Base-by-base conservation (phyloP, 2,888 invertebrate genomes). In the Crossocerus cetratus region DNA sequence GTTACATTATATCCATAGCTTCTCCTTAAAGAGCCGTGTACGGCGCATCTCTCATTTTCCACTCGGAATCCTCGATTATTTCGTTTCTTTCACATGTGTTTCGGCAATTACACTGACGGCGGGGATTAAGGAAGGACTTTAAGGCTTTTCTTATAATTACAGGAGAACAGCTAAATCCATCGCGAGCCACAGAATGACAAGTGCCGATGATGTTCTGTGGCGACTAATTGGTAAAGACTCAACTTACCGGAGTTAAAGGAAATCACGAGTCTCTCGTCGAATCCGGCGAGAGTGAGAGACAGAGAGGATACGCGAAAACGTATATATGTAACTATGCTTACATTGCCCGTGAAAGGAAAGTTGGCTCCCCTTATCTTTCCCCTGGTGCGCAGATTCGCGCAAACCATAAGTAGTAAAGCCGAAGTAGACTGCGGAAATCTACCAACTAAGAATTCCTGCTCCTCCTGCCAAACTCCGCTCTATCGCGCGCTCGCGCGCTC, bases 1-100 rank as follows among this genome's bases (percentile, higher is more conserved):
- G 59, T 68, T 70, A 76, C 63, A 63, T 74, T 70, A 74, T 67
- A 72, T 75, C 54, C 64, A 63, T 62, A 76, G 22, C 45, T 62
- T 72, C 49, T 44, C 45, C 49, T 49, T 69, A 62, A 61, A 63
- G 58, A 61, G 62, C 69, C 43, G 13, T 32, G 32, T 32, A 54
- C 53, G 57, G 57, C 16, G 32, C 32, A 49, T 53, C 61, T 49
- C 44, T 18, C 66, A 43, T 57, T 8, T 66, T 16, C n/a, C 44
- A 42, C 23, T 58, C 43, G 8, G 21, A 49, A 62, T 64, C 65
- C 49, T 49, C n/a, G 21, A 58, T 69, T 66, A 65, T 64, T 61
- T 14, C 60, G 49, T 43, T 53, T 66, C n/a, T n/a, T 32, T 32
- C 32, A 32, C 32, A 32, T 32, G 61, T 65, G 61, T 65, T 72